phyloP scores from a whole-genome alignment of 92 coral and sea anemone species.

The Umimayanthus kanabou region DNA sequence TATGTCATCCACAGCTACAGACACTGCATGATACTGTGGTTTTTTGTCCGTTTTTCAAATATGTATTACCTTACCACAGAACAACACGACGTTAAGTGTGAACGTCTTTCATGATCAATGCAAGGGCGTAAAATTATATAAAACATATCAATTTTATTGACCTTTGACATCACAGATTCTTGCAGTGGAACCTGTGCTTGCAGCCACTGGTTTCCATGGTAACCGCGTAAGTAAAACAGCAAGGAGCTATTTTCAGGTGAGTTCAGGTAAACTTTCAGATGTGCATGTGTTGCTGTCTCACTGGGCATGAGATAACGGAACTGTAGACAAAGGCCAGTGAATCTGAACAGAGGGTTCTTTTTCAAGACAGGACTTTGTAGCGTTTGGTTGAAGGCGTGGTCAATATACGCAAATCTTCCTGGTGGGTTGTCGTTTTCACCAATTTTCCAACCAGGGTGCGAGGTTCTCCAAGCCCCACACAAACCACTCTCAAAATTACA shows the following conservation, averaged over 20 bases:
- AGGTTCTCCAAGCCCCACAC: slow-evolving; percentile 21
- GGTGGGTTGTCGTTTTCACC: neutral
- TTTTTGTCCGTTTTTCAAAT: slow-evolving; percentile 46
- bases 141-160: neutral
- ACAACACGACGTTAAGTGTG: neutral
- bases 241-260: slow-evolving; percentile 12
- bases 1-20: slow-evolving; percentile 59
- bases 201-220: slow-evolving; percentile 64
- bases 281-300: slow-evolving; percentile 29
- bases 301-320: slow-evolving; percentile 56
- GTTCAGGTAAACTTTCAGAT: slow-evolving; percentile 42
- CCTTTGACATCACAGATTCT: slow-evolving; percentile 40
- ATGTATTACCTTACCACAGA: slow-evolving; percentile 31
- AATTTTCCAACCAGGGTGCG: slow-evolving; percentile 33
- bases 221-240: slow-evolving; percentile 58
- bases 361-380: slow-evolving; percentile 19
- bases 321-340: slow-evolving; percentile 52
- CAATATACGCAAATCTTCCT: slow-evolving; percentile 6
- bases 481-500: slow-evolving; percentile 44
- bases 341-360: neutral
- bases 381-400: slow-evolving; percentile 27
- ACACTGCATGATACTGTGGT: slow-evolving; percentile 24
- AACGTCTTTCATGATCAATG: no score
- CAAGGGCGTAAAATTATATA: no score
- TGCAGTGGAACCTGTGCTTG: slow-evolving; percentile 55